A percentile compares a stretch with the other conserved stretches of the same genome.
Evolutionary conservation across 2,888 invertebrate species (phyloP).

Genomic region (Dendrolimus houi): DNA sequence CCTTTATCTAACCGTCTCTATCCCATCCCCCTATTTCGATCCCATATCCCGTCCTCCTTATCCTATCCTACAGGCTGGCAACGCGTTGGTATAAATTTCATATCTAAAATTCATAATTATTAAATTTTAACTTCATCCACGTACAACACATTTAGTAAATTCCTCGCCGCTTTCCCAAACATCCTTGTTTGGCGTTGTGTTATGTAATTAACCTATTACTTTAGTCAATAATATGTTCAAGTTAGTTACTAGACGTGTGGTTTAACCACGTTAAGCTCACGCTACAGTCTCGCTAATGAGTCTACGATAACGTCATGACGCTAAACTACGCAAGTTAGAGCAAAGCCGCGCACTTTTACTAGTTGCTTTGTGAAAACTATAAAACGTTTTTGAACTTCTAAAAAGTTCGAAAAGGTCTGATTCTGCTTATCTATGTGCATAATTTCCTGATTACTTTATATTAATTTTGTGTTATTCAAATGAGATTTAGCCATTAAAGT

Average conservation of each 20-base stretch:
- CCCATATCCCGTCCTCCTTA: too few species aligned
- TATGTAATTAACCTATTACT: background rate
- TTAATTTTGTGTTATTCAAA: too few species aligned
- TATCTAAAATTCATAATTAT: too few species aligned
- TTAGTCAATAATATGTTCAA: background rate
- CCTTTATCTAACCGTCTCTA: too few species aligned
- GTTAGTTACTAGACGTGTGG: background rate
- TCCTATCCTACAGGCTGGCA: too few species aligned
- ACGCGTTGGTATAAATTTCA: too few species aligned
- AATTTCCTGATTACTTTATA: background rate
- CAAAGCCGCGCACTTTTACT: background rate
- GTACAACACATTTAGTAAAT: background rate
- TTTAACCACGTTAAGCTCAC: background rate
- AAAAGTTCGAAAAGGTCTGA: background rate
- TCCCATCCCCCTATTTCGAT: too few species aligned
- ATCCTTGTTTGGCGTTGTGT: background rate
- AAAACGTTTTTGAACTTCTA: background rate
- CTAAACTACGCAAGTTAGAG: background rate
- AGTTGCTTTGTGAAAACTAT: background rate
- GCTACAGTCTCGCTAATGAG: background rate
- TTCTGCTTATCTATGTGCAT: background rate
- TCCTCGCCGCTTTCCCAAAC: background rate
- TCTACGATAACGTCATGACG: background rate
- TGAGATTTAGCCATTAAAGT: background rate
- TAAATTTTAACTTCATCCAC: too few species aligned